Evolutionary conservation across 1,140 invertebrate species (phyloP).

Genomic region (Euwallacea similis): DNA sequence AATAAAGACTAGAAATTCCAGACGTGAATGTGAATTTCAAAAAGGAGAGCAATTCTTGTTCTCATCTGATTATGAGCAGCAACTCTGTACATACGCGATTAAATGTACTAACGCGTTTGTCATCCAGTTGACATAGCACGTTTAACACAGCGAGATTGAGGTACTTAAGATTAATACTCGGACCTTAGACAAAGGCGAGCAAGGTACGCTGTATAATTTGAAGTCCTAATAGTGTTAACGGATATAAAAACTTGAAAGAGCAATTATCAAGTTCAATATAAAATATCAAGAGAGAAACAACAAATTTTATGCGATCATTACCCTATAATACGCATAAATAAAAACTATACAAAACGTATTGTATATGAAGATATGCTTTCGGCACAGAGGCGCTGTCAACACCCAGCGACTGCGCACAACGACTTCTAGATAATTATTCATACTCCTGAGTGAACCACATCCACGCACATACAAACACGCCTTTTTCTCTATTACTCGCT

Average conservation of each 20-base stretch:
- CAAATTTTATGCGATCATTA: slow-evolving; percentile 22
- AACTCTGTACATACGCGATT: too few relatives aligned
- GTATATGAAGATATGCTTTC: slow-evolving; percentile 35
- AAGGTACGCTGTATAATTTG: too few relatives aligned
- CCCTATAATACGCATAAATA: slow-evolving; percentile 1
- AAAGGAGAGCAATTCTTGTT: too few relatives aligned
- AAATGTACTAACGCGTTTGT: too few relatives aligned
- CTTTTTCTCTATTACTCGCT: slow-evolving; percentile 8
- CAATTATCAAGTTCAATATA: slow-evolving; percentile 7
- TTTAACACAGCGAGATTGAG: too few relatives aligned
- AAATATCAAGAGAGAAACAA: slow-evolving; percentile 20
- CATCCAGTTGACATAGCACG: too few relatives aligned
- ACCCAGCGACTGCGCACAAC: neutral
- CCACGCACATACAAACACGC: slow-evolving; percentile 21
- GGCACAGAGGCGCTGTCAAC: slow-evolving; percentile 3
- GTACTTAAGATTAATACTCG: too few relatives aligned
- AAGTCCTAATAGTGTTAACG: too few relatives aligned
- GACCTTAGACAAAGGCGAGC: too few relatives aligned
- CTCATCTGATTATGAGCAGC: too few relatives aligned
- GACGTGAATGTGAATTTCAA: too few relatives aligned
- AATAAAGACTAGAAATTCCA: too few relatives aligned
- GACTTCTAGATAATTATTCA: neutral
- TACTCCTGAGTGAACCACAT: slow-evolving; percentile 15
- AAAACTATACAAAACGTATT: slow-evolving; percentile 17
- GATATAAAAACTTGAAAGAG: neutral